phyloP scores from a whole-genome alignment of 1,140 invertebrate genomes.

The Manduca sexta region DNA sequence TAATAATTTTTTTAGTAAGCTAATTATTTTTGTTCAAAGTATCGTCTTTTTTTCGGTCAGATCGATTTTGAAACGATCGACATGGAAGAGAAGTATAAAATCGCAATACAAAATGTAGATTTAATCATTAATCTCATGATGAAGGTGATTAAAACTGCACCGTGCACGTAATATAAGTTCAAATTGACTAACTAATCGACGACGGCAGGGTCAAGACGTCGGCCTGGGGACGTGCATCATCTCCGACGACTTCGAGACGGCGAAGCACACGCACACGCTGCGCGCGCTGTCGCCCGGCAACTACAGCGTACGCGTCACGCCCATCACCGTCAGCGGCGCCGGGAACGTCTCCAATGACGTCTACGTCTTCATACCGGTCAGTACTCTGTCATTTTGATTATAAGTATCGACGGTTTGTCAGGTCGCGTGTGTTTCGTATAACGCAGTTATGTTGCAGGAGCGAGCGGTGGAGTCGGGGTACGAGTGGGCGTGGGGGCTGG shows the following conservation, averaged over 20 bases:
- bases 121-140: too few species aligned
- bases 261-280: slow-evolving; percentile 31
- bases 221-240: slow-evolving; percentile 65
- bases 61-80: too few species aligned
- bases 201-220: slow-evolving; percentile 26
- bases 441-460: slow-evolving; percentile 25
- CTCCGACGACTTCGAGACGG: slow-evolving; percentile 42
- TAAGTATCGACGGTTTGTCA: too few species aligned
- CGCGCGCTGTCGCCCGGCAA: slow-evolving; percentile 84
- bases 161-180: background rate
- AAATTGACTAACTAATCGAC: background rate
- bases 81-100: too few species aligned
- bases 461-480: slow-evolving; percentile 25
- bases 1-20: too few species aligned
- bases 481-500: slow-evolving; percentile 48
- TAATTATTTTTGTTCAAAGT: too few species aligned
- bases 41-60: too few species aligned
- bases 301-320: slow-evolving; percentile 86
- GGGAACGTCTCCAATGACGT: slow-evolving; percentile 79
- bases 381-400: slow-evolving; percentile 1
- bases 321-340: slow-evolving; percentile 84
- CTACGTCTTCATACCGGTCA: slow-evolving; percentile 79
- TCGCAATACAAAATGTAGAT: too few species aligned
- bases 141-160: too few species aligned
- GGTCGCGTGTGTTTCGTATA: too few species aligned